phyloP scores from a whole-genome alignment of 2,797 vertebrate genomes.

The Gastrophryne carolinensis region DNA sequence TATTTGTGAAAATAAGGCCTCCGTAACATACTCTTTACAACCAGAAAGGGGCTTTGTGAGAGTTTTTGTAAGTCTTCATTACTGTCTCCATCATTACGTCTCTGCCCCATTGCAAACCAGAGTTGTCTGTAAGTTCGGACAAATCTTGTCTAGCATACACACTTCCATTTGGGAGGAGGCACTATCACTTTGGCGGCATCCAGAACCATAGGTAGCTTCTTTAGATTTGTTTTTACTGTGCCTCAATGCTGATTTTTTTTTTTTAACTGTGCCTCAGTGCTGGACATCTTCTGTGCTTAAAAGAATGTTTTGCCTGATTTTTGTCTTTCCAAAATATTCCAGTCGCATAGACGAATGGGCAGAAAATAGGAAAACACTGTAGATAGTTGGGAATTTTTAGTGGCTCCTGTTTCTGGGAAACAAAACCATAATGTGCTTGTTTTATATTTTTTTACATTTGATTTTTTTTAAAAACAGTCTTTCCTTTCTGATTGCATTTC shows the following conservation, averaged over 20 bases:
- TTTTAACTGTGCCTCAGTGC: constrained; percentile 67
- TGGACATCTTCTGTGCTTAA: constrained; percentile 71
- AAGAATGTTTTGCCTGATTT: constrained; percentile 75
- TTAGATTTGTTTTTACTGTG: constrained; percentile 62
- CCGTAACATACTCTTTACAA: constrained; percentile 80
- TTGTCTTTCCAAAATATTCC: constrained; percentile 84
- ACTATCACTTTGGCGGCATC: constrained; percentile 86
- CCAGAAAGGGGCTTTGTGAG: constrained; percentile 82
- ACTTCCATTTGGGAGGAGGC: constrained; percentile 73
- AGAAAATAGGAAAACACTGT: constrained; percentile 88
- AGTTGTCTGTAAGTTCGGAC: constrained; percentile 70
- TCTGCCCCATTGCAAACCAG: constrained; percentile 64
- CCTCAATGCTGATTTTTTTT: constrained; percentile 62
- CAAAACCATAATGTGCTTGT: constrained; percentile 77
- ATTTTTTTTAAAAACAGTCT: constrained; percentile 75
- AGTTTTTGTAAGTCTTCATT: constrained; percentile 73
- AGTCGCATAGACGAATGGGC: constrained; percentile 89
- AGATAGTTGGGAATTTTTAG: constrained; percentile 77
- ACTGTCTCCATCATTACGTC: constrained; percentile 70
- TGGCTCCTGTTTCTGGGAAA: constrained; percentile 78
- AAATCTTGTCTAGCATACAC: constrained; percentile 72
- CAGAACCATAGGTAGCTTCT: constrained; percentile 79
- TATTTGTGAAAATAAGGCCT: constrained; percentile 86
- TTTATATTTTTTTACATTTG: constrained; percentile 29
- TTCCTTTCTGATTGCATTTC: constrained; percentile 78